These are phyloP conservation scores for Solen grandis DNA, from an alignment of 1,140 invertebrate species.

Conservation along the genomic window DNA sequence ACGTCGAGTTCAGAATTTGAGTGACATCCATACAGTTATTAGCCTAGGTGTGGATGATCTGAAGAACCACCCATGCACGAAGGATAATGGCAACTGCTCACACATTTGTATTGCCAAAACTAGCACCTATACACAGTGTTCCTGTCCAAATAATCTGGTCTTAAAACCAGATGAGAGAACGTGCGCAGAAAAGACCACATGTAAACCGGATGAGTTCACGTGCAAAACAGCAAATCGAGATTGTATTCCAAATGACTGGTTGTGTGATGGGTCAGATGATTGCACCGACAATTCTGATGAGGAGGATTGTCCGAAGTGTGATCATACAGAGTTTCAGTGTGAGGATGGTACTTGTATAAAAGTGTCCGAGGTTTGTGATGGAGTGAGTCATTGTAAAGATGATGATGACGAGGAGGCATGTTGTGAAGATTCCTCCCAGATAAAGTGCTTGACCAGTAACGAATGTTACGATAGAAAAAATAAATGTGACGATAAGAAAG, in stretches of 20 bases:
- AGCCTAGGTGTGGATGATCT: conserved; percentile 65
- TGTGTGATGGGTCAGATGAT: conserved; percentile 84
- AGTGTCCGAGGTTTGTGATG: conserved; percentile 87
- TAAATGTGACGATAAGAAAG: conserved; percentile 60
- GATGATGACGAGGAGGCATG: conserved; percentile 90
- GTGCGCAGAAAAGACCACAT: conserved; percentile 78
- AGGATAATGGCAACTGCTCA: conserved; percentile 87
- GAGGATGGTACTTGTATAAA: conserved; percentile 83
- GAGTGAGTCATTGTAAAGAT: conserved; percentile 87
- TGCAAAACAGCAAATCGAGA: conserved; percentile 71
- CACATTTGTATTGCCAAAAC: conserved; percentile 96
- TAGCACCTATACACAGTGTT: conserved; percentile 79
- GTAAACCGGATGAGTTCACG: conserved; percentile 79
- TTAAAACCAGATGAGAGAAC: conserved; percentile 71
- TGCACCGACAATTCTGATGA: conserved; percentile 92
- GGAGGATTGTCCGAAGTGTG: conserved; percentile 90
- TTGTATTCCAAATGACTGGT: conserved; percentile 78
- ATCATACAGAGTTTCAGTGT: conserved; percentile 81
- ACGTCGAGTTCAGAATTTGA: conserved; percentile 83
- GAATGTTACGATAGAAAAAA: conserved; percentile 56
- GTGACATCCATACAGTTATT: conserved; percentile 83
- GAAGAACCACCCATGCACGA: conserved; percentile 70
- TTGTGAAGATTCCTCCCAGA: conserved; percentile 61
- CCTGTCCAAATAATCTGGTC: conserved; percentile 76
- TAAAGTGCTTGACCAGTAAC: conserved; percentile 39